phyloP scores from a whole-genome alignment of 1,140 invertebrate species.

The Calycopis cecrops region DNA sequence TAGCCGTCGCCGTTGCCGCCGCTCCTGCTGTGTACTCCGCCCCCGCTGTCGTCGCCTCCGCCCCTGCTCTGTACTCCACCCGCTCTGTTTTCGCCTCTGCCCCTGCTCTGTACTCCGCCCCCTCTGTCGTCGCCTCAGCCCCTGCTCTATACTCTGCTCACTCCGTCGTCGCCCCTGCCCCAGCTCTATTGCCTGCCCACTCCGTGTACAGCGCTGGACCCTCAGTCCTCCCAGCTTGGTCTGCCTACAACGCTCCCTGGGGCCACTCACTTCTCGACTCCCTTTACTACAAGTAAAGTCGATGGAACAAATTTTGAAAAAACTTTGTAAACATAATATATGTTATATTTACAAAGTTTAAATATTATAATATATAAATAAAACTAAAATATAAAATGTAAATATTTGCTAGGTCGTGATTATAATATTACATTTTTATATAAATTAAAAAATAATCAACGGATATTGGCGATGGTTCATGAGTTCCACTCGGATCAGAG shows the following conservation, averaged over 20 bases:
- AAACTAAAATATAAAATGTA: too few species aligned
- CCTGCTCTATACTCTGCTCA: slow-evolving; percentile 15
- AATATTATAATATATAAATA: too few species aligned
- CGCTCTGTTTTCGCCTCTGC: slow-evolving; percentile 11
- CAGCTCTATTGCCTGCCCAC: background rate
- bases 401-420: too few species aligned
- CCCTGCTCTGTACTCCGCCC: background rate
- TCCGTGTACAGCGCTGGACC: background rate
- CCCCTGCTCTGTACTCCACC: slow-evolving; percentile 6
- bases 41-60: slow-evolving; percentile 18
- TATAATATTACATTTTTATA: too few species aligned
- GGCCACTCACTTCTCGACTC: background rate
- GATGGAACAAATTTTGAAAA: background rate
- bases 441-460: too few species aligned
- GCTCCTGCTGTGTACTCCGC: slow-evolving; percentile 18
- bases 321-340: background rate
- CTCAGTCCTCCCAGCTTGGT: background rate
- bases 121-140: background rate
- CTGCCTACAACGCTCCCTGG: slow-evolving; percentile 5
- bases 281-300: slow-evolving; percentile 3
- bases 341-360: background rate
- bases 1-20: slow-evolving; percentile 20
- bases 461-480: too few species aligned
- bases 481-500: too few species aligned
- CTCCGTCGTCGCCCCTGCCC: slow-evolving; percentile 15